Evolutionary conservation across 2,113 vertebrate genomes (phyloP).

Genomic region (Tupaia tana): DNA sequence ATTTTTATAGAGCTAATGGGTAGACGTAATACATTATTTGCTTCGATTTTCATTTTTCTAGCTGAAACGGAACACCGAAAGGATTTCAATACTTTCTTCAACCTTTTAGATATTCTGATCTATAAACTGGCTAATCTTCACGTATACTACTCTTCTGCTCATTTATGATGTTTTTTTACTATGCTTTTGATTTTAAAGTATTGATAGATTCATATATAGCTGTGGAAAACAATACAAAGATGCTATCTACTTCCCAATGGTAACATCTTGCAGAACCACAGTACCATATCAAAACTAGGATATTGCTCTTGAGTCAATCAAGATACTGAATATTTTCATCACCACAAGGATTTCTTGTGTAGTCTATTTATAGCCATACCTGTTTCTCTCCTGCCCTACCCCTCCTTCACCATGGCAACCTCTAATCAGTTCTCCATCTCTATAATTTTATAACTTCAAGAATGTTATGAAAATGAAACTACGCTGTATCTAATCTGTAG

Average conservation of each 20-base stretch:
- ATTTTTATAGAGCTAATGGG: neutral
- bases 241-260: neutral
- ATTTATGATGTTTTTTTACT: neutral
- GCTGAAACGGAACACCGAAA: neutral
- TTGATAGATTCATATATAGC: neutral
- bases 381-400: too few relatives aligned
- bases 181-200: neutral
- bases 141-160: neutral
- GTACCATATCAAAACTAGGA: neutral
- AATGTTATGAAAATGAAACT: neutral
- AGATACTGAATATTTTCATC: neutral
- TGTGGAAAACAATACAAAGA: neutral
- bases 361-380: neutral
- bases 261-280: neutral
- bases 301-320: neutral
- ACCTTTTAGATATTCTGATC: neutral
- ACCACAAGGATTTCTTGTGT: neutral
- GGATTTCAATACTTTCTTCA: neutral
- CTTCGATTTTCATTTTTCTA: slow-evolving; percentile 19
- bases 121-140: neutral
- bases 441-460: neutral
- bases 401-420: neutral
- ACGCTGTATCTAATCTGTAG: neutral
- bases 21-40: neutral
- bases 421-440: neutral